Percentiles rank a stretch among this genome's conserved stretches.
phyloP scores from a whole-genome alignment of 1,140 invertebrate genomes.

The Formica selysi region DNA sequence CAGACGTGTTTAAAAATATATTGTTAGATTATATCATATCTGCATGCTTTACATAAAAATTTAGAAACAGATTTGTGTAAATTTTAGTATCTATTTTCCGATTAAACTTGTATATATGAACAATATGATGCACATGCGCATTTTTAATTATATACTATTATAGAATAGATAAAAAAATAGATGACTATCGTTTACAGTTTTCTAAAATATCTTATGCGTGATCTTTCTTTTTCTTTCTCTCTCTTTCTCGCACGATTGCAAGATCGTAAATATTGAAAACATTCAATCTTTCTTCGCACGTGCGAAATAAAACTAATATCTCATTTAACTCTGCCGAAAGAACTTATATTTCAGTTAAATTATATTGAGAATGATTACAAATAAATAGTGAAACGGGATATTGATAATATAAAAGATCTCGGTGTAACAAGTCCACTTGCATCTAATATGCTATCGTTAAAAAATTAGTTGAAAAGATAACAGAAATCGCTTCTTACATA shows the following conservation, averaged over 20 bases:
- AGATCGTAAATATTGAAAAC: too few species aligned
- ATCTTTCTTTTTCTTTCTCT: too few species aligned
- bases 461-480: background rate
- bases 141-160: too few species aligned
- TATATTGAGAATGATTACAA: background rate
- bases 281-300: too few species aligned
- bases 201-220: too few species aligned
- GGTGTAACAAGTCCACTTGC: background rate
- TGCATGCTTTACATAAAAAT: background rate
- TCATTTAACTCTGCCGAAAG: background rate
- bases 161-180: too few species aligned
- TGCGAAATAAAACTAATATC: too few species aligned
- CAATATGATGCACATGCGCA: too few species aligned
- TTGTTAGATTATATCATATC: background rate
- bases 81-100: too few species aligned
- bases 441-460: background rate
- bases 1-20: background rate
- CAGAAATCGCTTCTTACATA: slow-evolving; percentile 6
- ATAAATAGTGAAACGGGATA: background rate
- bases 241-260: too few species aligned
- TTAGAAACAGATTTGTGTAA: slow-evolving; percentile 1
- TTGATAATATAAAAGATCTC: background rate
- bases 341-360: background rate
- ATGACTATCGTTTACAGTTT: too few species aligned
- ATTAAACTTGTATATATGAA: too few species aligned